A percentile compares a stretch with the other conserved stretches of the same genome.
These are phyloP conservation scores for Cryptoprocta ferox DNA, from an alignment of 2,797 vertebrate genomes.

Conservation along the genomic window DNA sequence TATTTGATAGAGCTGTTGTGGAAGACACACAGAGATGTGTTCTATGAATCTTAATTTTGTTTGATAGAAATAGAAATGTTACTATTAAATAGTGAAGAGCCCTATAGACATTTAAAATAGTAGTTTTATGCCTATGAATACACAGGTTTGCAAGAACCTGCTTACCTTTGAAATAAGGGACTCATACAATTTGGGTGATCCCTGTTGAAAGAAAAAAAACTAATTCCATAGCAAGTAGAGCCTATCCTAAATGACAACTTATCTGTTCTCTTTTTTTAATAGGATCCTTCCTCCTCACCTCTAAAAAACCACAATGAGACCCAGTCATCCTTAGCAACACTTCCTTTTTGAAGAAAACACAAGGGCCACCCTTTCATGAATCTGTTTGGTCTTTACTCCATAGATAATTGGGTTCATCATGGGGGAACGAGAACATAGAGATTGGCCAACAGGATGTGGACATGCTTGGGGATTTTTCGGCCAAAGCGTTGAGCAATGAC, in stretches of 20 bases:
- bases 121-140: background rate
- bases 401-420: constrained; percentile 61
- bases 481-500: constrained; percentile 54
- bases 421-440: constrained; percentile 55
- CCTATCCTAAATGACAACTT: background rate
- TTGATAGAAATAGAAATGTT: background rate
- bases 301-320: background rate
- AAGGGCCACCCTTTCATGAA: background rate
- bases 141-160: background rate
- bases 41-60: background rate
- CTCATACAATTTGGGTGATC: background rate
- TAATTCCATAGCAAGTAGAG: background rate
- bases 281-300: background rate
- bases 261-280: background rate
- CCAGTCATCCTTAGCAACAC: background rate
- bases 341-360: constrained; percentile 45
- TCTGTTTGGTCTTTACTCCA: constrained; percentile 63
- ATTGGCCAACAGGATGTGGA: constrained; percentile 58
- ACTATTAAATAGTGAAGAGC: background rate
- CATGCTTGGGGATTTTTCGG: constrained; percentile 65
- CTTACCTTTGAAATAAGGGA: background rate
- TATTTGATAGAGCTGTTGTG: background rate
- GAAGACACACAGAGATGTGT: background rate
- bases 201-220: background rate
- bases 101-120: background rate